phyloP scores from a whole-genome alignment of 2,888 invertebrate genomes.

The Agriotes lineatus region DNA sequence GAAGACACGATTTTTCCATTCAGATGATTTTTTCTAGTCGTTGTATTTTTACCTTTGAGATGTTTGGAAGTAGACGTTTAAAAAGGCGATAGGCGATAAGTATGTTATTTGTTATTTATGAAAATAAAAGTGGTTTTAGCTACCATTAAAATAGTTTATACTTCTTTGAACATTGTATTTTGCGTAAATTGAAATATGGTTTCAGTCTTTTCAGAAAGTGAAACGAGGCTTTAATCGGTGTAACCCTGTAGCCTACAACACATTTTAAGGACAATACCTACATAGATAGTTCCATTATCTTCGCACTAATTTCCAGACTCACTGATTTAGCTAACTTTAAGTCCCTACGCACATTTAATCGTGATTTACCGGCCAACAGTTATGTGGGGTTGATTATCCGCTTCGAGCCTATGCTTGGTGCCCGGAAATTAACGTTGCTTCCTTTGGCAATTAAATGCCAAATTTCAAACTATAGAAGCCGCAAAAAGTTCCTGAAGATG shows the following conservation, averaged over 20 bases:
- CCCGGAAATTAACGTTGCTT: slow-evolving; percentile 16
- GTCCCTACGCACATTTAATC: slow-evolving; percentile 20
- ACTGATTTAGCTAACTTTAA: slow-evolving; percentile 15
- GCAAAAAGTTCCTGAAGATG: slow-evolving; percentile 3
- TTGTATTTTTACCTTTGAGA: no score
- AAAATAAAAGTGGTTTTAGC: no score
- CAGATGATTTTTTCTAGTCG: no score
- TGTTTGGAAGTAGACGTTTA: no score
- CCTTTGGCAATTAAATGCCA: slow-evolving; percentile 10
- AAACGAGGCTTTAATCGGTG: no score
- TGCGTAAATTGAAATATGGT: no score
- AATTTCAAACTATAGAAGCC: not conserved
- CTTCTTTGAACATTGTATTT: no score
- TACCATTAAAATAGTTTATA: no score
- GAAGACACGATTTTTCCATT: no score
- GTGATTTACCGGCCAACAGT: slow-evolving; percentile 18
- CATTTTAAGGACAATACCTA: slow-evolving; percentile 6
- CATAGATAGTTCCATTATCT: slow-evolving; percentile 12
- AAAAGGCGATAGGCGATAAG: no score
- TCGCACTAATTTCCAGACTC: slow-evolving; percentile 12
- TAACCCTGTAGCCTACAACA: not conserved
- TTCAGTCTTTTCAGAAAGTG: no score
- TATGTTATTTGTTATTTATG: no score
- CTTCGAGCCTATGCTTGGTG: slow-evolving; percentile 10
- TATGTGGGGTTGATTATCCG: slow-evolving; percentile 17